Base-by-base conservation (phyloP, 1,140 invertebrate species). In the Elymnias hypermnestra region DNA sequence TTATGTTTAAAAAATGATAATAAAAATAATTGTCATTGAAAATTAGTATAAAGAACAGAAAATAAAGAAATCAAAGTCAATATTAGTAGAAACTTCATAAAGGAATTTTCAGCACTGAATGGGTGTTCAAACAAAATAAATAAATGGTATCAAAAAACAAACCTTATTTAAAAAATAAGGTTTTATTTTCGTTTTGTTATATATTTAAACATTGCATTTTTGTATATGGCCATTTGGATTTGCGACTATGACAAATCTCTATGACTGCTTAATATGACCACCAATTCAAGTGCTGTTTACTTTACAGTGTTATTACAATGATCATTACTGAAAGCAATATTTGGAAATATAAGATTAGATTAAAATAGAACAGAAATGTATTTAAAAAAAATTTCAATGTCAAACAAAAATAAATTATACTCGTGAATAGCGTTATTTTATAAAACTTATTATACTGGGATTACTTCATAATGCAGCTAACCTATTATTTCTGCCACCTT, bases 401-500 rank as follows among this genome's bases (percentile, higher is more conserved):
- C 12, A 31, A 15, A 33, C 7, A 15, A 15, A 12, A 15, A 29
- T 12, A 29, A 29, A 12, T 4, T 12, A 12, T 1, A 29, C 9
- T 29, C 9, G 12, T 3, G 10, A 9, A 13, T 5, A 31, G 5
- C 6, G 25, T 26, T 26, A 10, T n/a, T 5, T n/a, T 5, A n/a
- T 26, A 26, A 26, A 26, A 31, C 3, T 8, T 13, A 31, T 1
- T 1, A 0, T 13, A 14, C 2, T 15, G 10, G 1, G 12, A 14
- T 14, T 10, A 31, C 14, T 28, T 28, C 4, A 26, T 5, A 3
- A 26, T n/a, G 6, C 25, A 26, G 13, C 26, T 25, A 72, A 18
- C 50, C 59, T 26, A 67, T 36, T 0, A 81, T 63, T 29, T 79
- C 72, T 18, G 21, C 36, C 3, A 85, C 19, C 25, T 56, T 72